Conservation (phyloP, 2,888 invertebrate genomes). For the Furcula furcula region DNA sequence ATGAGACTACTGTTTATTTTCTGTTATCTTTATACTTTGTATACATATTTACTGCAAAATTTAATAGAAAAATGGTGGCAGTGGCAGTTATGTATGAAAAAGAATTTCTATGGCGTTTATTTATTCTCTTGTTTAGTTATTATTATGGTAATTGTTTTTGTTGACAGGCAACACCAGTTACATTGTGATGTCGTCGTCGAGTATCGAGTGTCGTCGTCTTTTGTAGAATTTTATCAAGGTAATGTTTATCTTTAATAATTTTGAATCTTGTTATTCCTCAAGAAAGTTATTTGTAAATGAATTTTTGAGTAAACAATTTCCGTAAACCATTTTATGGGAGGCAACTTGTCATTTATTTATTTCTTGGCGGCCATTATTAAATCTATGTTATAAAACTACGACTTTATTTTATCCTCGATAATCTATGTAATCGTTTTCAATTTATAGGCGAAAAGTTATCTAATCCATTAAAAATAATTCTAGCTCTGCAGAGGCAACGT, state of each 20-base stretch:
- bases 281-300: no score
- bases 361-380: slow-evolving; percentile 73
- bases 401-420: slow-evolving; percentile 52
- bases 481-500: slow-evolving; percentile 4
- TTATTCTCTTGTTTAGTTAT: neutral
- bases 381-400: slow-evolving; percentile 49
- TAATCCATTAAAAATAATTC: slow-evolving; percentile 7
- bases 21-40: no score
- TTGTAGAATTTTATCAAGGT: slow-evolving; percentile 79
- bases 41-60: no score
- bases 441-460: slow-evolving; percentile 14
- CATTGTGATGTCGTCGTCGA: slow-evolving; percentile 77
- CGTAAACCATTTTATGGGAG: neutral
- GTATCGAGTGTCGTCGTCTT: slow-evolving; percentile 77
- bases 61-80: no score
- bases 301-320: neutral
- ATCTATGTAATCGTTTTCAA: slow-evolving; percentile 50
- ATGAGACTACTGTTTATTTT: no score
- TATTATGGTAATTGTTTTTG: neutral
- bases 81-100: no score
- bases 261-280: slow-evolving; percentile 2
- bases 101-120: no score
- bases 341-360: slow-evolving; percentile 25
- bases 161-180: slow-evolving; percentile 14
- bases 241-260: slow-evolving; percentile 33